Conservation (phyloP, 1,140 invertebrate species). For the Leptinotarsa undecemlineata region DNA sequence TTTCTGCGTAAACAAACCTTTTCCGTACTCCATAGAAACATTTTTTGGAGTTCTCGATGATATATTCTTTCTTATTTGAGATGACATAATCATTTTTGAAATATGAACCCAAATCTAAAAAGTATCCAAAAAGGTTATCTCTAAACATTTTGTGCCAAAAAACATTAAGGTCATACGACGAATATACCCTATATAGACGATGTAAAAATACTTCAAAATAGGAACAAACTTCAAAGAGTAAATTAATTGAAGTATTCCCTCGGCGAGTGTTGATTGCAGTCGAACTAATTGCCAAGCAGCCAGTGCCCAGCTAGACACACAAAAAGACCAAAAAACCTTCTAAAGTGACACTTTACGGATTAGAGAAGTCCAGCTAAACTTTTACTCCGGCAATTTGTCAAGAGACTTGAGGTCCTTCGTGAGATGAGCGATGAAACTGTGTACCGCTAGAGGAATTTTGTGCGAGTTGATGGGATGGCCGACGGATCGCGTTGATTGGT, state of each 20-base stretch:
- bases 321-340: neutral
- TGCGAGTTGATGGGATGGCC: neutral
- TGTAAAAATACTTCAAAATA: neutral
- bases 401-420: conserved; percentile 10
- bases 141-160: no score
- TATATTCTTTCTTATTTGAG: no score
- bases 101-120: no score
- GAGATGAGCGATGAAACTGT: neutral
- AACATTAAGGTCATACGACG: no score
- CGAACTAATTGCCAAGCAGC: conserved; percentile 14
- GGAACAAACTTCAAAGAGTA: neutral
- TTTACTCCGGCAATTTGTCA: conserved; percentile 13
- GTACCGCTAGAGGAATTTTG: neutral
- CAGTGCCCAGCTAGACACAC: neutral
- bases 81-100: no score
- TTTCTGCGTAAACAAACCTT: no score
- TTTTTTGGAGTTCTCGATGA: no score
- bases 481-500: neutral
- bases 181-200: no score
- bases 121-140: no score
- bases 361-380: conserved; percentile 17
- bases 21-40: no score
- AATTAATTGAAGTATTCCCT: neutral
- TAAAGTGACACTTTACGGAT: conserved; percentile 10
- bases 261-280: neutral